Evolutionary conservation across 2,888 invertebrate species (phyloP).

Genomic region (Perizoma flavofasciatum): DNA sequence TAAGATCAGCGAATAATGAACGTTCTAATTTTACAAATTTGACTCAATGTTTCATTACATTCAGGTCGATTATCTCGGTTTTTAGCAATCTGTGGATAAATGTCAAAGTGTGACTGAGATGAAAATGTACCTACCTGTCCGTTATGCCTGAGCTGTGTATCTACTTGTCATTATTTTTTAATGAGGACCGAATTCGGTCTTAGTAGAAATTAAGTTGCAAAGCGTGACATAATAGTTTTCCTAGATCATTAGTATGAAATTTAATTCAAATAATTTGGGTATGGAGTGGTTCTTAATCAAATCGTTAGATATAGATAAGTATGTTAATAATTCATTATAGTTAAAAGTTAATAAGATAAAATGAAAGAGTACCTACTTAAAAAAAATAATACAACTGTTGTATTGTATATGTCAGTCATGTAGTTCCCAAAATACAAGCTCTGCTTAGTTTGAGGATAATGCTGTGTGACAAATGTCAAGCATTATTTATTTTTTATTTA

Average conservation of each 20-base stretch:
- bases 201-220: background rate
- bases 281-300: no score
- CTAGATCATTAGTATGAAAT: background rate
- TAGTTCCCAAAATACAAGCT: no score
- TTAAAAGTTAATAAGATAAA: no score
- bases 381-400: no score
- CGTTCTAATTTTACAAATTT: conserved; percentile 32
- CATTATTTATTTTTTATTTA: no score
- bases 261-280: no score
- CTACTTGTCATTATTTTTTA: conserved; percentile 4
- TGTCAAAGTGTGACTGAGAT: conserved; percentile 28
- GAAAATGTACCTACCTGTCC: conserved; percentile 5
- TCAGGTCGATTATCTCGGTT: conserved; percentile 39
- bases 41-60: conserved; percentile 30
- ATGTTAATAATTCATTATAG: no score
- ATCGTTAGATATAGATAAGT: no score
- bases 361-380: no score
- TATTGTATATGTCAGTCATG: no score
- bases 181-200: background rate
- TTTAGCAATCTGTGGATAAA: conserved; percentile 27
- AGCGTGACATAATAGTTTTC: conserved; percentile 2
- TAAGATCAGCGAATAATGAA: conserved; percentile 25
- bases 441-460: no score
- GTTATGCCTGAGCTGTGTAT: conserved; percentile 3
- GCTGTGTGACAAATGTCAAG: no score